Percentiles rank a stretch among this genome's conserved stretches.
Evolutionary conservation across 2,888 invertebrate genomes (phyloP).

Genomic region (Stenolophus ochropezus): DNA sequence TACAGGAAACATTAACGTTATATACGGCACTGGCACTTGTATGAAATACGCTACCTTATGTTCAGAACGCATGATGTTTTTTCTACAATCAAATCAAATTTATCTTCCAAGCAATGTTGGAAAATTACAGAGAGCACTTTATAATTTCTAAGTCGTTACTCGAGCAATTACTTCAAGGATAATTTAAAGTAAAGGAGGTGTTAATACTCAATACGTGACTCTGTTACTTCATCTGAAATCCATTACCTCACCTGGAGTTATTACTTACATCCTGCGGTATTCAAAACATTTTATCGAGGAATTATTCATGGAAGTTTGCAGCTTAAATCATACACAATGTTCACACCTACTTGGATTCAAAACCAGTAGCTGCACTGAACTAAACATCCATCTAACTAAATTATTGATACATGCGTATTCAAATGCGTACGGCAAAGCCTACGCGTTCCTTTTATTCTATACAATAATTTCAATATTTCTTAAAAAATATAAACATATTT

Average conservation of each 20-base stretch:
- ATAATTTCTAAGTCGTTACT: slow-evolving; percentile 4
- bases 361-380: background rate
- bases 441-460: too few relatives aligned
- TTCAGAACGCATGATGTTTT: too few relatives aligned
- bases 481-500: too few relatives aligned
- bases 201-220: background rate
- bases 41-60: too few relatives aligned
- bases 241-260: background rate
- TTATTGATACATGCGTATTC: background rate
- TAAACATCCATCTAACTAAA: background rate
- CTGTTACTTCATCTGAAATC: background rate
- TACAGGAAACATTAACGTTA: too few relatives aligned
- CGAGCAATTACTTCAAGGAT: background rate
- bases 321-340: background rate
- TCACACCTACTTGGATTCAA: background rate
- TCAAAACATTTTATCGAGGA: background rate
- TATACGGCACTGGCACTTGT: too few relatives aligned
- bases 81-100: too few relatives aligned
- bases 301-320: background rate
- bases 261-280: background rate
- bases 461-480: too few relatives aligned
- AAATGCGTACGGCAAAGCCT: background rate
- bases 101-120: background rate
- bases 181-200: slow-evolving; percentile 10
- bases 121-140: background rate